Conservation (phyloP, 2,888 invertebrate species). For the Eledone cirrhosa region DNA sequence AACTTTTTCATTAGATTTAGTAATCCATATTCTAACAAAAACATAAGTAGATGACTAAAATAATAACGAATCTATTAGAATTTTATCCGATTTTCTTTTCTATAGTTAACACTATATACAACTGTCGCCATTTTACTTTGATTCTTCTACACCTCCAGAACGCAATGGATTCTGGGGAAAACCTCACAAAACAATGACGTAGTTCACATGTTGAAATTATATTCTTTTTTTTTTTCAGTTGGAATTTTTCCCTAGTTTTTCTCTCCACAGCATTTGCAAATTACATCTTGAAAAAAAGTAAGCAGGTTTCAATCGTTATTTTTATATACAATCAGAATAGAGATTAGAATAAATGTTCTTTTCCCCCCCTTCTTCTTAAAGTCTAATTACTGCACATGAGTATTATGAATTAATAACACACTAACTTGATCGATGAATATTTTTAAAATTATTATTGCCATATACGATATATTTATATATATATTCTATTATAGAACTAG, state of each 20-base stretch:
- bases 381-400: too few relatives aligned
- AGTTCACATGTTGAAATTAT: neutral
- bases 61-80: constrained; percentile 2
- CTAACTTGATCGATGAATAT: too few relatives aligned
- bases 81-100: constrained; percentile 21
- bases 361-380: neutral
- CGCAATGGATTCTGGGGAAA: constrained; percentile 16
- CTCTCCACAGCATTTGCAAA: neutral
- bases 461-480: too few relatives aligned
- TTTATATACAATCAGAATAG: neutral
- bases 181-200: neutral
- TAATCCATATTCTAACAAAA: constrained; percentile 14
- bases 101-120: constrained; percentile 14
- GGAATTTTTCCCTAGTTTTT: constrained; percentile 2
- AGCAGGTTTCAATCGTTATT: constrained; percentile 19
- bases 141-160: neutral
- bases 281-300: neutral
- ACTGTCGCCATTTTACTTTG: constrained; percentile 23
- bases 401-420: too few relatives aligned
- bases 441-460: too few relatives aligned
- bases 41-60: constrained; percentile 17
- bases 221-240: constrained; percentile 3
- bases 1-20: constrained; percentile 19
- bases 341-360: neutral
- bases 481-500: too few relatives aligned